A percentile compares a stretch with the other conserved stretches of the same genome.
These are phyloP conservation scores for Eueremaeus valkanovi DNA, from an alignment of 2,888 invertebrate species.

Conservation along the genomic window DNA sequence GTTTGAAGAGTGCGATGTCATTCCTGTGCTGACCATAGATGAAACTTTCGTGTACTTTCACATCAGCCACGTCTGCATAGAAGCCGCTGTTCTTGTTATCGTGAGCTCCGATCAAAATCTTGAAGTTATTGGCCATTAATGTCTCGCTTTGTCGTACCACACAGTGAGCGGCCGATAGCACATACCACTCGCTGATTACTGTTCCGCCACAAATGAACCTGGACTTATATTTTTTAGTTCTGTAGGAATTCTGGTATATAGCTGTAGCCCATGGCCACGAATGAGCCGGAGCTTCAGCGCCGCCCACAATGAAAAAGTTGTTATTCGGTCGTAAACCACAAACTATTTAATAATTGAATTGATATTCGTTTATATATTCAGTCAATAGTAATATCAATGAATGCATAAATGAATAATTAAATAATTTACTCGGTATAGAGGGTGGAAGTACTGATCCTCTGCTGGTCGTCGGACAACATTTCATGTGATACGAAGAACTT, in stretches of 20 bases:
- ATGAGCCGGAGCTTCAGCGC: slow-evolving; percentile 3
- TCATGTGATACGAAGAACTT: background rate
- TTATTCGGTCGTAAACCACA: slow-evolving; percentile 14
- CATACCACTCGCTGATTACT: slow-evolving; percentile 30
- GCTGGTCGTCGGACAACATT: slow-evolving; percentile 33
- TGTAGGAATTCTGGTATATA: background rate
- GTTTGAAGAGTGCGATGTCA: slow-evolving; percentile 42
- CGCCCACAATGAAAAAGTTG: slow-evolving; percentile 31
- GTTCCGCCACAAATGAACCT: slow-evolving; percentile 36
- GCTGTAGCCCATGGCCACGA: slow-evolving; percentile 27
- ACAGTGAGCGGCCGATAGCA: slow-evolving; percentile 40
- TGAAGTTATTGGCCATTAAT: background rate
- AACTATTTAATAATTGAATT: background rate
- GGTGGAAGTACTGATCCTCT: slow-evolving; percentile 7
- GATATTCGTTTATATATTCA: too few species aligned
- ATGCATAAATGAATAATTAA: background rate
- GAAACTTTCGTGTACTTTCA: slow-evolving; percentile 33
- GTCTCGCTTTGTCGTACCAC: slow-evolving; percentile 7
- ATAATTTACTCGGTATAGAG: background rate
- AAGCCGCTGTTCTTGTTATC: slow-evolving; percentile 24
- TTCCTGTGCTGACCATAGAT: slow-evolving; percentile 4
- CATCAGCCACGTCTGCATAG: background rate
- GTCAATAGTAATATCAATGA: too few species aligned
- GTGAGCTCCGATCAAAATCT: slow-evolving; percentile 37
- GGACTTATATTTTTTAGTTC: background rate